A percentile compares a stretch with the other conserved stretches of the same genome.
These are phyloP conservation scores for Hemicordylus capensis DNA, from an alignment of 2,113 vertebrate species.

Conservation along the genomic window DNA sequence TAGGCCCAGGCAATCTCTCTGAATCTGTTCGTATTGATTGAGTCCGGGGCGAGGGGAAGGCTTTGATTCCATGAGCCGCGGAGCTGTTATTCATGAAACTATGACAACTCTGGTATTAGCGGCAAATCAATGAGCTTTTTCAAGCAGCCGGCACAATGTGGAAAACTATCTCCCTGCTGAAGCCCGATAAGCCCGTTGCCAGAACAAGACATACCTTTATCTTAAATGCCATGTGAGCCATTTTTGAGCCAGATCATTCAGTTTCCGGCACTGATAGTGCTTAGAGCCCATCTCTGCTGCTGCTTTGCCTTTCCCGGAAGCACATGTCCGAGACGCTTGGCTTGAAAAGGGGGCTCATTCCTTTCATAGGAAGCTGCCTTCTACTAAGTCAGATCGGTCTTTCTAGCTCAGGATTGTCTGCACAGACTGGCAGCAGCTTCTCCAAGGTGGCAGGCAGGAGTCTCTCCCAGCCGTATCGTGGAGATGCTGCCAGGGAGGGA, in stretches of 20 bases:
- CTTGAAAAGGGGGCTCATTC: conserved; percentile 48
- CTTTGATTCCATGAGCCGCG: conserved; percentile 78
- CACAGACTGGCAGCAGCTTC: no score
- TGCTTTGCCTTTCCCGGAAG: conserved; percentile 48
- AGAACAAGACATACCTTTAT: conserved; percentile 76
- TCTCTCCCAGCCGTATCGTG: no score
- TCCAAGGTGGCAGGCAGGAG: no score
- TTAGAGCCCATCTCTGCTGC: conserved; percentile 60
- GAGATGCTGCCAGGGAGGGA: no score
- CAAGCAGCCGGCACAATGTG: conserved; percentile 72
- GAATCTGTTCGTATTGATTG: conserved; percentile 78
- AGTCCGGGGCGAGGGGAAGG: conserved; percentile 59
- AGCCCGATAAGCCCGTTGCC: conserved; percentile 72
- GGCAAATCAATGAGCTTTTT: conserved; percentile 83
- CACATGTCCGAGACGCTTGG: conserved; percentile 39
- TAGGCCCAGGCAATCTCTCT: conserved; percentile 63
- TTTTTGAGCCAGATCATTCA: conserved; percentile 70
- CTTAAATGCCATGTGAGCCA: conserved; percentile 77
- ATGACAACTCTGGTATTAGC: conserved; percentile 83
- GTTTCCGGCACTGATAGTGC: conserved; percentile 71
- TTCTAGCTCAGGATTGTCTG: no score
- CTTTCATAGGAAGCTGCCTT: no score
- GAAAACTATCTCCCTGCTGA: conserved; percentile 64
- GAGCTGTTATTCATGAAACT: conserved; percentile 78
- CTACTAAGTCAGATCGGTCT: no score